phyloP scores from a whole-genome alignment of 2,797 vertebrate species.

The Molossus alvarezi region DNA sequence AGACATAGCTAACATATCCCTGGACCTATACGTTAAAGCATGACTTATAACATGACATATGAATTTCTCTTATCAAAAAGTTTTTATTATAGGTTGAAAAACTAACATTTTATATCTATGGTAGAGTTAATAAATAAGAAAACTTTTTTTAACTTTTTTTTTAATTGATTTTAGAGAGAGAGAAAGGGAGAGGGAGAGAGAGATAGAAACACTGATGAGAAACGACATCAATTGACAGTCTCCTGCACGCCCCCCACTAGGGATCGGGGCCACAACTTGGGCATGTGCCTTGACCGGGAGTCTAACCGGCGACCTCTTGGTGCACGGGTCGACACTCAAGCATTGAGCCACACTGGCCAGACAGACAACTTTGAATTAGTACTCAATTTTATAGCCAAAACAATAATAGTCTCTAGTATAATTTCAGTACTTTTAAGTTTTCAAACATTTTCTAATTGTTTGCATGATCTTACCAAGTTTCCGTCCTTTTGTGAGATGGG shows the following conservation, averaged over 20 bases:
- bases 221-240: no score
- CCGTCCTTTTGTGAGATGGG: not conserved
- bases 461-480: not conserved
- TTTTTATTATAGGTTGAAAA: not conserved
- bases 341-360: no score
- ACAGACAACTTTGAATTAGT: not conserved
- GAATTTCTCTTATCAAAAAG: not conserved
- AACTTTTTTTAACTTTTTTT: not conserved
- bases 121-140: not conserved
- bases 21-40: not conserved
- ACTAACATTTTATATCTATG: not conserved
- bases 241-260: no score
- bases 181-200: no score
- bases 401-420: not conserved
- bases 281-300: no score
- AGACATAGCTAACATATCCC: not conserved
- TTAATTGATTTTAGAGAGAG: no score
- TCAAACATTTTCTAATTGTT: not conserved
- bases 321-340: no score
- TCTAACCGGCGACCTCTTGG: no score
- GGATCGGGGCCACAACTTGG: no score
- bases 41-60: not conserved
- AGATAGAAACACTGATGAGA: no score
- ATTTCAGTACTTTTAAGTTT: constrained; percentile 7
- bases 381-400: not conserved